phyloP scores from a whole-genome alignment of 2,113 vertebrate species.

The Paradoxurus hermaphroditus region DNA sequence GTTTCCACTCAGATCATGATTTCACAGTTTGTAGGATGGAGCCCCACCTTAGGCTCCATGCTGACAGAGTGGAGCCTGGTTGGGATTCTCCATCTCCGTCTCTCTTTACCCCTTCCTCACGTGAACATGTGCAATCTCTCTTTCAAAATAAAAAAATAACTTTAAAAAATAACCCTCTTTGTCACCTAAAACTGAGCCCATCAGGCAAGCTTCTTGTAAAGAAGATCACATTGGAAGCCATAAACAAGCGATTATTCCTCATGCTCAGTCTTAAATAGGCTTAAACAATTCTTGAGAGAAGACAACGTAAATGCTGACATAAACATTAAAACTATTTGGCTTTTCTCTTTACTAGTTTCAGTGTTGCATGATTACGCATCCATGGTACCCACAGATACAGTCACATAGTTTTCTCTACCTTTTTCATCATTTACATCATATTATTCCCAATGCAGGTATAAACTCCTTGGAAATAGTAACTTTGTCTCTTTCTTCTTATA shows the following conservation, averaged over 20 bases:
- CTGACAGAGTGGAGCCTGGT: too few relatives aligned
- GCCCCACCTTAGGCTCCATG: too few relatives aligned
- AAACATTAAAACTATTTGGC: not conserved
- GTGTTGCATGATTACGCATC: not conserved
- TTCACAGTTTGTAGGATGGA: too few relatives aligned
- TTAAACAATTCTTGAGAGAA: not conserved
- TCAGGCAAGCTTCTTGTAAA: not conserved
- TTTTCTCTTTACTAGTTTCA: not conserved
- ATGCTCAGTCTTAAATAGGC: not conserved
- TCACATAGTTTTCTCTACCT: not conserved
- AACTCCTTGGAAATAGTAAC: not conserved
- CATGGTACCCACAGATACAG: not conserved
- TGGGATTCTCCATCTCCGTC: too few relatives aligned
- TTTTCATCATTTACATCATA: not conserved
- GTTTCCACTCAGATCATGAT: too few relatives aligned
- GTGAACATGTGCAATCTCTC: too few relatives aligned
- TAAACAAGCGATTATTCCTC: not conserved
- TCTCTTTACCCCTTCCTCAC: too few relatives aligned
- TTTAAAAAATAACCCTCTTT: too few relatives aligned
- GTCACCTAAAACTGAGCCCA: not conserved
- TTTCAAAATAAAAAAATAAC: too few relatives aligned
- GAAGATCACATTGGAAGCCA: not conserved
- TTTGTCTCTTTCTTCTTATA: not conserved
- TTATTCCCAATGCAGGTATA: not conserved
- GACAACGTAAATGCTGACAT: not conserved